phyloP scores from a whole-genome alignment of 2,888 invertebrate genomes.

The Allygus modestus region DNA sequence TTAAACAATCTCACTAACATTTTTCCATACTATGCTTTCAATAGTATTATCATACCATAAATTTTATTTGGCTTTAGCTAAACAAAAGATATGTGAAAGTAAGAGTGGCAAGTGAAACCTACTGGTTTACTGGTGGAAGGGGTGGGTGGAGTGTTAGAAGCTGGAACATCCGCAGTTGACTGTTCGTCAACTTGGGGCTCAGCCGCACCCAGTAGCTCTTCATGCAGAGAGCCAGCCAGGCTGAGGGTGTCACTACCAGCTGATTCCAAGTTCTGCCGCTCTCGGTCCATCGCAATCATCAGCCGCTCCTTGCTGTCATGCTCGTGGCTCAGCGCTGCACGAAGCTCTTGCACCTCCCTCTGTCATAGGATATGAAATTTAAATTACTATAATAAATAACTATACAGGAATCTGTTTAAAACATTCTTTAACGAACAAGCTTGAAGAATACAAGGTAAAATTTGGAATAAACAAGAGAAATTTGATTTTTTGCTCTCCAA shows the following conservation, averaged over 20 bases:
- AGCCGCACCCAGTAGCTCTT: slow-evolving; percentile 46
- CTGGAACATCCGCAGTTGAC: slow-evolving; percentile 58
- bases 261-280: slow-evolving; percentile 41
- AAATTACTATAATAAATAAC: too few relatives aligned
- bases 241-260: neutral
- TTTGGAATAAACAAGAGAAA: too few relatives aligned
- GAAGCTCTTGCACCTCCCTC: slow-evolving; percentile 43
- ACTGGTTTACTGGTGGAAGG: slow-evolving; percentile 10
- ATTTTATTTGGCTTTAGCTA: too few relatives aligned
- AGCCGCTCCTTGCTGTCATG: slow-evolving; percentile 34
- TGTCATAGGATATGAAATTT: slow-evolving; percentile 17
- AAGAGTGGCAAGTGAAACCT: too few relatives aligned
- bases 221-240: slow-evolving; percentile 13
- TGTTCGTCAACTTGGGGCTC: slow-evolving; percentile 46
- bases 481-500: too few relatives aligned
- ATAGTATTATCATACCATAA: too few relatives aligned
- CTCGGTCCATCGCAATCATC: slow-evolving; percentile 23
- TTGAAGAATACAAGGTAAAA: too few relatives aligned
- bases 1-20: too few relatives aligned
- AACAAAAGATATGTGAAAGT: too few relatives aligned
- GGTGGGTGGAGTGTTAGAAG: neutral
- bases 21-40: too few relatives aligned
- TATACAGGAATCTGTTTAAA: too few relatives aligned
- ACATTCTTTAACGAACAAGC: too few relatives aligned
- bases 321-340: slow-evolving; percentile 41